Conservation (phyloP, 2,888 invertebrate genomes). For the Oligia latruncula region DNA sequence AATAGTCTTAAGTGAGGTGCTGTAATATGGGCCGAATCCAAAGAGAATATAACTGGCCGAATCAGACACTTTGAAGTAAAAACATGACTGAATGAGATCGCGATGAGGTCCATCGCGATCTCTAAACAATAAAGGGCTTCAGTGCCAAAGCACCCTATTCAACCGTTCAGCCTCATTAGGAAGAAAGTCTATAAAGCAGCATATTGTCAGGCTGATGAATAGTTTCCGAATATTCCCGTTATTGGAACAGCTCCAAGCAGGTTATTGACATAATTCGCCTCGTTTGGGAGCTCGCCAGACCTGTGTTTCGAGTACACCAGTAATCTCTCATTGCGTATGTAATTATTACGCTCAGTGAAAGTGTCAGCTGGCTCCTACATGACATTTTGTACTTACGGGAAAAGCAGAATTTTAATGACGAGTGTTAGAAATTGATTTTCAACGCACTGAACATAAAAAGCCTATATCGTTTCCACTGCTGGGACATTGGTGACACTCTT, state of each 20-base stretch:
- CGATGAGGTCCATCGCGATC: not conserved
- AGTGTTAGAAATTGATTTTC: not conserved
- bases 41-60: no score
- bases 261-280: constrained; percentile 69
- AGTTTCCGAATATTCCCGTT: constrained; percentile 55
- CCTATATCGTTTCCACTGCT: no score
- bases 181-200: constrained; percentile 37
- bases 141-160: constrained; percentile 17
- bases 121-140: not conserved
- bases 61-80: not conserved
- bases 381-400: constrained; percentile 1
- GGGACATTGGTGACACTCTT: no score
- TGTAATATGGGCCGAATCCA: not conserved
- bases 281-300: constrained; percentile 64
- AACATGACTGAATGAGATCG: not conserved
- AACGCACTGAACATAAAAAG: not conserved
- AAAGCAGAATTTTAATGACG: constrained; percentile 7
- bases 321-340: constrained; percentile 53
- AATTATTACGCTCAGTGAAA: constrained; percentile 51
- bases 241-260: constrained; percentile 66
- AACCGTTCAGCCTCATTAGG: constrained; percentile 49
- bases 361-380: constrained; percentile 44
- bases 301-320: constrained; percentile 58
- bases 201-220: constrained; percentile 38
- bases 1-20: not conserved